Percentiles rank a stretch among this genome's conserved stretches.
phyloP scores from a whole-genome alignment of 2,888 invertebrate genomes.

The Tipula unca region DNA sequence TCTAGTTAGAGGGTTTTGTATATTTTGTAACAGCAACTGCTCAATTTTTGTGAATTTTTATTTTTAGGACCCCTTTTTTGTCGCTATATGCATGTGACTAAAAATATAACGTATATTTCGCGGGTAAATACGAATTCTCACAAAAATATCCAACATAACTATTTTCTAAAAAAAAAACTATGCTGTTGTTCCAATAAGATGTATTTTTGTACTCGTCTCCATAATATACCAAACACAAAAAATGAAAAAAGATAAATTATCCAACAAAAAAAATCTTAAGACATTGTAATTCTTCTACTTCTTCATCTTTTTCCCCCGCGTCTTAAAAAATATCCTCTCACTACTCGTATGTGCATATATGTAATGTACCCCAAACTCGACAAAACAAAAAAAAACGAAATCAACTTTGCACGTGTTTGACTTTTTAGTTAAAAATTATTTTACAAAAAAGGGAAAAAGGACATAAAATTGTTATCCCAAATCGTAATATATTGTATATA shows the following conservation, averaged over 20 bases:
- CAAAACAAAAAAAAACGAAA: neutral
- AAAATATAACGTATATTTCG: neutral
- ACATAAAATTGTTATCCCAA: conserved; percentile 9
- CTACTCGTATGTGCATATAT: neutral
- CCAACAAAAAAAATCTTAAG: neutral
- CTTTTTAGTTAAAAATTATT: conserved; percentile 15
- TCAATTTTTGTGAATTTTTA: neutral
- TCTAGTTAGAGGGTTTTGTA: neutral
- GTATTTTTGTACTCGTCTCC: too few relatives aligned
- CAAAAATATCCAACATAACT: neutral
- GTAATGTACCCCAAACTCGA: neutral
- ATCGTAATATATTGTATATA: neutral
- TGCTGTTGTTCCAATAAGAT: neutral
- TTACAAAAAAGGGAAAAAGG: conserved; percentile 14
- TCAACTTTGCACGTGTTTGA: conserved; percentile 19
- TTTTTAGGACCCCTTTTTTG: neutral
- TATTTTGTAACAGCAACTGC: neutral
- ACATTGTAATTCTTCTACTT: neutral
- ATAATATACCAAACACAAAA: neutral
- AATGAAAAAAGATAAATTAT: neutral
- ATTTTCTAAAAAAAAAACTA: neutral
- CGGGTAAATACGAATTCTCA: conserved; percentile 14
- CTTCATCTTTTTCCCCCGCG: neutral
- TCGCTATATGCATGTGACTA: neutral
- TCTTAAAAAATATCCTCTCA: neutral